Conservation (phyloP, 64 coral and sea anemone genomes). For the Exaiptasia diaphana region DNA sequence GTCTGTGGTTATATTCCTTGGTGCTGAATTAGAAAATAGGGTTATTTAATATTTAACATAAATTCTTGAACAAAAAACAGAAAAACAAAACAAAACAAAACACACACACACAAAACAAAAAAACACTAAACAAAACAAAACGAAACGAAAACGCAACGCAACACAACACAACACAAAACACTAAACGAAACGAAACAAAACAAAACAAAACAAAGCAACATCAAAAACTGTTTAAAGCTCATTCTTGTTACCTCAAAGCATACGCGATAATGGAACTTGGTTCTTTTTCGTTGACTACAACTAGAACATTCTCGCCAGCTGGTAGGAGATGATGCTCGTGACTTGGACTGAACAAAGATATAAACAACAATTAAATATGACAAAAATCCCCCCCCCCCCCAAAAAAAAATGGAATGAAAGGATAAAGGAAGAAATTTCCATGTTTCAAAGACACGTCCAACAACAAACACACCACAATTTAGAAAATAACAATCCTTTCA, state of each 20-base stretch:
- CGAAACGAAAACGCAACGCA: neutral
- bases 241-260: slow-evolving; percentile 79
- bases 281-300: slow-evolving; percentile 90
- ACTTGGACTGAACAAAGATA: slow-evolving; percentile 60
- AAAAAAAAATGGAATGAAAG: too few relatives aligned
- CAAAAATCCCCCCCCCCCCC: neutral
- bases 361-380: neutral
- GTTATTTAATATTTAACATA: too few relatives aligned
- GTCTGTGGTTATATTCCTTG: slow-evolving; percentile 55
- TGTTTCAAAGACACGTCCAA: neutral
- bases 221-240: too few relatives aligned
- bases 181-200: too few relatives aligned
- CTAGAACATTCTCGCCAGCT: slow-evolving; percentile 74
- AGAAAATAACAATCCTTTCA: too few relatives aligned
- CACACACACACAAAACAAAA: neutral
- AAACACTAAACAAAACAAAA: neutral
- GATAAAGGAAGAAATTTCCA: neutral
- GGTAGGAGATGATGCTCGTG: slow-evolving; percentile 94
- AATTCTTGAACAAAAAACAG: neutral
- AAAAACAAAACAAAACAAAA: neutral
- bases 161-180: too few relatives aligned
- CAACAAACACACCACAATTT: too few relatives aligned
- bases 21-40: slow-evolving; percentile 15
- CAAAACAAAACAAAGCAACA: too few relatives aligned
- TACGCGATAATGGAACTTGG: slow-evolving; percentile 86